These are phyloP conservation scores for Myopa testacea DNA, from an alignment of 2,888 invertebrate genomes.

Conservation along the genomic window DNA sequence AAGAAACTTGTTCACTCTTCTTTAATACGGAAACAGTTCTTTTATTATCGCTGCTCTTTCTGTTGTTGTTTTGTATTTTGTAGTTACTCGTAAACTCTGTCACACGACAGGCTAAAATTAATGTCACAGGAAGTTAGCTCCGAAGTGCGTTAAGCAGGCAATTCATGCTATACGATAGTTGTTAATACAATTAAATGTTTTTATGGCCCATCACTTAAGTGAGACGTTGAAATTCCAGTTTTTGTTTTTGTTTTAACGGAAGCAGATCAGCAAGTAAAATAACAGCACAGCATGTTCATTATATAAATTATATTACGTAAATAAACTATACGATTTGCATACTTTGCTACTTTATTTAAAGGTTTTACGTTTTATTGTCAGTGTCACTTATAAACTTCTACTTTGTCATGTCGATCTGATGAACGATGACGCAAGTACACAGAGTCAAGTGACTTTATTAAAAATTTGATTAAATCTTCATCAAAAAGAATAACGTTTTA, in stretches of 20 bases:
- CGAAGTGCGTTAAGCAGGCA: neutral
- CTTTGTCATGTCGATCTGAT: too few relatives aligned
- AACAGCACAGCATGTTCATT: too few relatives aligned
- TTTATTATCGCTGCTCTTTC: neutral
- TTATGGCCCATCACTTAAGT: neutral
- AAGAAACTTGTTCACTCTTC: neutral
- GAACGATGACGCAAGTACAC: too few relatives aligned
- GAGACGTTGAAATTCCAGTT: neutral
- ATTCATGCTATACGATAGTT: neutral
- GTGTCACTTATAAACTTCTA: too few relatives aligned
- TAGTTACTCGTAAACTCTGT: neutral
- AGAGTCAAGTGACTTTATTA: too few relatives aligned
- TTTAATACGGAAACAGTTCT: neutral
- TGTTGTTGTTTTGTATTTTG: constrained; percentile 13
- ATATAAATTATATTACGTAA: too few relatives aligned
- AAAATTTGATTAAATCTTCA: too few relatives aligned
- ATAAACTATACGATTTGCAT: too few relatives aligned
- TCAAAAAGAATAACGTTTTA: too few relatives aligned
- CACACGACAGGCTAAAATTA: neutral
- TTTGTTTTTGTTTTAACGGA: neutral
- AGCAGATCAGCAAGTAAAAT: neutral
- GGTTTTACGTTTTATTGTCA: too few relatives aligned
- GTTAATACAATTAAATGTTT: neutral
- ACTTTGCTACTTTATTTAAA: too few relatives aligned
- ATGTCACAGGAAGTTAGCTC: constrained; percentile 7